Evolutionary conservation across 2,113 vertebrate genomes (phyloP).

Genomic region (Larimichthys crocea): DNA sequence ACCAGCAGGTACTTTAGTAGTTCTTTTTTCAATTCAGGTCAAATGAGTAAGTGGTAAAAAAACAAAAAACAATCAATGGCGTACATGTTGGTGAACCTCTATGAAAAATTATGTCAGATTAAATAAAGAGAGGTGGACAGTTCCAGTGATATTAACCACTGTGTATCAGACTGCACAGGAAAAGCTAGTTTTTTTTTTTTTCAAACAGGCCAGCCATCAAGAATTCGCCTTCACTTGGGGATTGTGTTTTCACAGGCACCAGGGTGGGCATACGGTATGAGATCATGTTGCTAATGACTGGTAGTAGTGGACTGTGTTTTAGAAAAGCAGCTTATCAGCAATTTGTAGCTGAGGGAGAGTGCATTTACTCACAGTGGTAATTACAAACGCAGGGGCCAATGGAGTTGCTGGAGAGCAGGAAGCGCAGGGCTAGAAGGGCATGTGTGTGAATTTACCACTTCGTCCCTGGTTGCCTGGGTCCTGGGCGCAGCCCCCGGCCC

Average conservation of each 20-base stretch:
- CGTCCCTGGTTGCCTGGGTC: constrained; percentile 52
- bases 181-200: not conserved
- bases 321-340: constrained; percentile 70
- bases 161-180: not conserved
- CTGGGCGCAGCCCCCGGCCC: constrained; percentile 55
- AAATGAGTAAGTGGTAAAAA: not conserved
- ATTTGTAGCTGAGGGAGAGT: constrained; percentile 62
- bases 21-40: constrained; percentile 2
- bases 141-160: no score
- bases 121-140: no score
- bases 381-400: constrained; percentile 61
- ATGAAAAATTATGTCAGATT: no score
- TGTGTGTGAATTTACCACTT: constrained; percentile 69
- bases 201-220: constrained; percentile 11
- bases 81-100: not conserved
- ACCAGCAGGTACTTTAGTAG: not conserved
- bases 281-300: constrained; percentile 62
- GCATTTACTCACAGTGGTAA: constrained; percentile 54
- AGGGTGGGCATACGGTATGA: constrained; percentile 31
- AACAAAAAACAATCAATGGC: not conserved
- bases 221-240: not conserved
- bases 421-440: constrained; percentile 55
- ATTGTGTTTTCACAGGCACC: constrained; percentile 50
- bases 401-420: constrained; percentile 62
- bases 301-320: constrained; percentile 52